Base-by-base conservation (phyloP, 1,140 invertebrate species). In the Magallana ariakensis region DNA sequence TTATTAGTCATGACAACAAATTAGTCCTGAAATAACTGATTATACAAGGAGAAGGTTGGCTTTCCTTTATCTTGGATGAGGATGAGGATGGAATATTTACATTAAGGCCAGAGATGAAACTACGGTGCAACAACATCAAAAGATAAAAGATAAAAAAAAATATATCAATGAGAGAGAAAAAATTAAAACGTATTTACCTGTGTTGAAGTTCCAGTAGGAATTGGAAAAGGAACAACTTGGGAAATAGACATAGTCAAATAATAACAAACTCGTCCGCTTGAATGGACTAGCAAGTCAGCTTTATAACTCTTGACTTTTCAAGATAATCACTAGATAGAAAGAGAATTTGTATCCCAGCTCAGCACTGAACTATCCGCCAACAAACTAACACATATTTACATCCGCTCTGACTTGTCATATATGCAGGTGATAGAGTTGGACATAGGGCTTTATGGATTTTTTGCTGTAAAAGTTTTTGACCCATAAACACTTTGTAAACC, bases 371-470 rank as follows among this genome's bases (percentile, higher is more conserved):
- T 16, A 16, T 56, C 15, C 46, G 55, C 13, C 54, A 26, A 80
- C 26, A 80, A 55, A 82, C 54, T 82, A 82, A 82, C 80, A 82
- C 80, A 82, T 82, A 82, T 56, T 82, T 54, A 82, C 80, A 82
- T 82, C 66, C 66, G 66, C 22, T 26, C 66, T 19, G 66, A 75
- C 66, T 75, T 75, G 66, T 75, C 66, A 75, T 75, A 75, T 75
- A 75, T 75, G 66, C 66, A 75, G 22, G 66, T 75, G 66, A 75
- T 75, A 75, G 13, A 75, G 66, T 75, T 9, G 80, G 46, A 82
- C 80, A 82, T 82, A 82, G 55, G 80, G n/a, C 80, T 82, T 82
- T 82, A 54, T 82, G 80, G 46, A n/a, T 82, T 56, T 82, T 82
- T 82, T 55, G 80, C 54, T 54, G 80, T 82, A 82, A 54, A 82